phyloP scores from a whole-genome alignment of 2,888 invertebrate genomes.

The Anarsia innoxiella region DNA sequence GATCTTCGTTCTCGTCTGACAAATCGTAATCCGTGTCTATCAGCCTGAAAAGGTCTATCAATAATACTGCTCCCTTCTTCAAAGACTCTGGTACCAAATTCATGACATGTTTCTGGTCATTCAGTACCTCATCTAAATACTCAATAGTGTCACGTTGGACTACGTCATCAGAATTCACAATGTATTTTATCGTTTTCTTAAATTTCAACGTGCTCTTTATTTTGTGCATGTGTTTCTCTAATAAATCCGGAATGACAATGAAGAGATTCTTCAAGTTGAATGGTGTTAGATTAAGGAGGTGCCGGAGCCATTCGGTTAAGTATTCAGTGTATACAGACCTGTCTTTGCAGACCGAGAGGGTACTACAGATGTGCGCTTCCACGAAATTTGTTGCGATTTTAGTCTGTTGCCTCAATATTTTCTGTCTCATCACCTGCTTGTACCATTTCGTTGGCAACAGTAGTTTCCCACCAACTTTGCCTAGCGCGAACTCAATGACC shows the following conservation, averaged over 20 bases:
- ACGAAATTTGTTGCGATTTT: conserved; percentile 33
- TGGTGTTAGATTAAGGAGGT: conserved; percentile 24
- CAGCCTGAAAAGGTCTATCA: conserved; percentile 27
- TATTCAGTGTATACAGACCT: conserved; percentile 33
- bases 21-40: conserved; percentile 35
- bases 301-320: conserved; percentile 33
- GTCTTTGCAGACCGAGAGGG: conserved; percentile 33
- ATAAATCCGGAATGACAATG: conserved; percentile 21
- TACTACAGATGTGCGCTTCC: conserved; percentile 30
- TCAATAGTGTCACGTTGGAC: conserved; percentile 38
- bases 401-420: conserved; percentile 34
- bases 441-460: conserved; percentile 25
- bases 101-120: conserved; percentile 26
- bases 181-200: conserved; percentile 24
- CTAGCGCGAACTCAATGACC: conserved; percentile 26
- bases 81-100: conserved; percentile 23
- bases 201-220: conserved; percentile 31
- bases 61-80: conserved; percentile 23
- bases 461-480: conserved; percentile 25
- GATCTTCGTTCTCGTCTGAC: conserved; percentile 25
- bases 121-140: conserved; percentile 38
- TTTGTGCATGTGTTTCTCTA: conserved; percentile 26
- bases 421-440: conserved; percentile 30
- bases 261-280: conserved; percentile 28
- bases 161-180: conserved; percentile 22